Percentiles rank a stretch among this genome's conserved stretches.
Conservation (phyloP, 2,113 vertebrate species). For the Cyphomyrus discorhynchus region DNA sequence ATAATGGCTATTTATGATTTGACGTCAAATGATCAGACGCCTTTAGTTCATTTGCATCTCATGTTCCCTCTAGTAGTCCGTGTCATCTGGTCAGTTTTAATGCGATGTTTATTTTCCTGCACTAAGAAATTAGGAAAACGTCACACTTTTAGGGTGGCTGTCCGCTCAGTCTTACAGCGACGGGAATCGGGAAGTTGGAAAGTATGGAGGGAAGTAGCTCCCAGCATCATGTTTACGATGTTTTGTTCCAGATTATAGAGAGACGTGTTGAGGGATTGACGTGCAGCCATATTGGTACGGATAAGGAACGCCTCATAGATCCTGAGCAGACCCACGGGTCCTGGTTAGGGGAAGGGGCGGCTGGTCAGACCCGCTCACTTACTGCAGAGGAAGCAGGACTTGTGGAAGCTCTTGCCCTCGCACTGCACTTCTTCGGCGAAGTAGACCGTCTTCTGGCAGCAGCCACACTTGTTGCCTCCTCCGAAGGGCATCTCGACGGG, state of each 20-base stretch:
- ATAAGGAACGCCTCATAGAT: background rate
- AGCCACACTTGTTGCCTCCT: constrained; percentile 86
- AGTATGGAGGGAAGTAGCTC: background rate
- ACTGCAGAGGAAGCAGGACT: constrained; percentile 94
- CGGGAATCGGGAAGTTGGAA: background rate
- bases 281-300: background rate
- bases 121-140: background rate
- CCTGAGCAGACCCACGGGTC: background rate
- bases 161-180: background rate
- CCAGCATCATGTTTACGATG: background rate
- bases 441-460: constrained; percentile 81
- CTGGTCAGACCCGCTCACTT: constrained; percentile 50
- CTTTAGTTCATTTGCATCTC: background rate
- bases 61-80: background rate
- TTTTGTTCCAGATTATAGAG: background rate
- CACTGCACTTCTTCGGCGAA: constrained; percentile 94
- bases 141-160: background rate
- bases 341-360: background rate
- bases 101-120: background rate
- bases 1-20: background rate
- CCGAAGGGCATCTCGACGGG: constrained; percentile 65
- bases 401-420: constrained; percentile 86
- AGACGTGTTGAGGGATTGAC: background rate
- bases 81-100: background rate
- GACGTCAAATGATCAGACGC: background rate